These are phyloP conservation scores for Cryptocephalus moraei DNA, from an alignment of 2,888 invertebrate genomes.

Conservation along the genomic window DNA sequence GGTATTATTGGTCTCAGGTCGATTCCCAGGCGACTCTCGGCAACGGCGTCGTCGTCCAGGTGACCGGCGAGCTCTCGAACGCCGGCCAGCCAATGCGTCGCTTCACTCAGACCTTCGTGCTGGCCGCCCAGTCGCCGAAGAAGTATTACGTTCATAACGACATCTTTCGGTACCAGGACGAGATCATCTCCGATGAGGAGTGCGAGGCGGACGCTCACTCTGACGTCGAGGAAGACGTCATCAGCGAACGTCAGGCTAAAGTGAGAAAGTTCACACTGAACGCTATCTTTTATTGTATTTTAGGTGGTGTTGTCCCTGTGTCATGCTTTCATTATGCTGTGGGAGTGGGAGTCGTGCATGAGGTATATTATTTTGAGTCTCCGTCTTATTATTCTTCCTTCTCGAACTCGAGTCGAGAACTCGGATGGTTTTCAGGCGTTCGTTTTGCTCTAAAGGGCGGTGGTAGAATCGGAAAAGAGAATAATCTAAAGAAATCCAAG, in stretches of 20 bases:
- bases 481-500: too few species aligned
- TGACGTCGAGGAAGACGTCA: conserved; percentile 55
- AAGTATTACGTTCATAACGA: conserved; percentile 99
- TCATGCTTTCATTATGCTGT: too few species aligned
- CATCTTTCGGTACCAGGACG: conserved; percentile 92
- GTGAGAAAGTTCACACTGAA: background rate
- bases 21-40: conserved; percentile 64
- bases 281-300: background rate
- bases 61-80: conserved; percentile 93
- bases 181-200: conserved; percentile 55
- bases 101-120: conserved; percentile 95
- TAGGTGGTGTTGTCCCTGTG: too few species aligned
- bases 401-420: too few species aligned
- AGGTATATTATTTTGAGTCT: too few species aligned
- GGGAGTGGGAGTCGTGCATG: too few species aligned
- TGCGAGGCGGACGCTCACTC: conserved; percentile 48
- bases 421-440: too few species aligned
- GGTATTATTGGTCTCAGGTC: conserved; percentile 2
- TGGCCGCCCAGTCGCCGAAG: conserved; percentile 91
- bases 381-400: too few species aligned
- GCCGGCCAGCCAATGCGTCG: conserved; percentile 94
- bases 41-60: conserved; percentile 93
- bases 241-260: conserved; percentile 11
- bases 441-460: too few species aligned
- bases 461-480: too few species aligned